Evolutionary conservation across 1,140 invertebrate species (phyloP).

Genomic region (Lethocerus indicus): DNA sequence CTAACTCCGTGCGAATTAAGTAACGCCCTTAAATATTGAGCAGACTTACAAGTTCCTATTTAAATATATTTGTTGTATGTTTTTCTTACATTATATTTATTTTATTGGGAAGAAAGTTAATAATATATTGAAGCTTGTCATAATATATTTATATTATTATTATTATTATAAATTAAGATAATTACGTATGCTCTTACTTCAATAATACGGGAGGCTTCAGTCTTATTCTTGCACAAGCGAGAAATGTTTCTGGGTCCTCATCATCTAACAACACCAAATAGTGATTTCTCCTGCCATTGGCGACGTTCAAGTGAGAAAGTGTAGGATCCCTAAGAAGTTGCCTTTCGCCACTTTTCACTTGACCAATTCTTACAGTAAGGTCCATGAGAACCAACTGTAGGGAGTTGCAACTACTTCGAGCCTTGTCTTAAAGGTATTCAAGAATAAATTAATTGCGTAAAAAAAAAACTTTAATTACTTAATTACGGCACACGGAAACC

Average conservation of each 20-base stretch:
- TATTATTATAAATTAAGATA: not conserved
- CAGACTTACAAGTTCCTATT: not conserved
- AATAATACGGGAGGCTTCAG: slow-evolving; percentile 39
- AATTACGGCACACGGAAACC: not conserved
- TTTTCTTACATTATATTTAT: not conserved
- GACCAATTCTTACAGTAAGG: slow-evolving; percentile 56
- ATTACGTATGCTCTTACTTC: slow-evolving; percentile 39
- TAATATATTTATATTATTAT: no score
- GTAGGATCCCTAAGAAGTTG: slow-evolving; percentile 44
- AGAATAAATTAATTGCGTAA: no score
- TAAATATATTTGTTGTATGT: not conserved
- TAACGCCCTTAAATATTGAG: slow-evolving; percentile 34
- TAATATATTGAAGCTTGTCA: not conserved
- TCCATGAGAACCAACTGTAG: slow-evolving; percentile 61
- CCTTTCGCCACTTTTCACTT: slow-evolving; percentile 47
- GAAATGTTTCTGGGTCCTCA: slow-evolving; percentile 54
- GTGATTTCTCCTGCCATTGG: slow-evolving; percentile 49
- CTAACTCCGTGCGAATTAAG: slow-evolving; percentile 65
- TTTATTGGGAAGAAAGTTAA: not conserved
- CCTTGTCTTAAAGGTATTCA: slow-evolving; percentile 25
- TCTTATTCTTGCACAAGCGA: slow-evolving; percentile 69
- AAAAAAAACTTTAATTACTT: not conserved
- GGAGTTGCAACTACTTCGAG: slow-evolving; percentile 54
- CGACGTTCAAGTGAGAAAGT: slow-evolving; percentile 47
- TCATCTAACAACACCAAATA: slow-evolving; percentile 75